These are phyloP conservation scores for Asobara japonica DNA, from an alignment of 1,140 invertebrate genomes.

Conservation along the genomic window DNA sequence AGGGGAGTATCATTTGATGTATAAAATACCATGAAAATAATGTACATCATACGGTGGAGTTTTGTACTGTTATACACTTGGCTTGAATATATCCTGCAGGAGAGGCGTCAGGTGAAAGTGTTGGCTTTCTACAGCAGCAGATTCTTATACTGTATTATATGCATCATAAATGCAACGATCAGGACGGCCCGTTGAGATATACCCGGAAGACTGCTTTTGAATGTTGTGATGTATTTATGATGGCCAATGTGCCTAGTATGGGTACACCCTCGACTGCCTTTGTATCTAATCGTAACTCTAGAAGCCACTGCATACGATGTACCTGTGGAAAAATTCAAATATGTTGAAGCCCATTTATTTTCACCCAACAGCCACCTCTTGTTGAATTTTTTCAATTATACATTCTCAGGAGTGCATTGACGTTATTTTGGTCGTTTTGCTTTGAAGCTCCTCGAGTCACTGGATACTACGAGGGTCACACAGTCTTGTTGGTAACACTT, in stretches of 20 bases:
- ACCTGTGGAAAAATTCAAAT: not conserved
- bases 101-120: slow-evolving; percentile 58
- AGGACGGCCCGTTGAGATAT: slow-evolving; percentile 14
- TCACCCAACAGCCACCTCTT: not conserved
- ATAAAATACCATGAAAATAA: slow-evolving; percentile 34
- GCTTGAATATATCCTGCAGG: slow-evolving; percentile 13
- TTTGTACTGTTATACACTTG: slow-evolving; percentile 8
- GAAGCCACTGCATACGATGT: not conserved
- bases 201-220: slow-evolving; percentile 24
- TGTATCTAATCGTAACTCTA: slow-evolving; percentile 27
- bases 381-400: slow-evolving; percentile 9
- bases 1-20: not conserved
- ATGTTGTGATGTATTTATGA: slow-evolving; percentile 33
- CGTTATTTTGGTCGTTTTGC: slow-evolving; percentile 4
- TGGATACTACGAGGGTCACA: not conserved
- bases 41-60: slow-evolving; percentile 10
- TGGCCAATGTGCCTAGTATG: slow-evolving; percentile 9
- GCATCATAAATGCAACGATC: slow-evolving; percentile 12
- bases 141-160: slow-evolving; percentile 12
- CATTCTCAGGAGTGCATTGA: slow-evolving; percentile 16
- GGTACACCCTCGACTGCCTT: slow-evolving; percentile 7
- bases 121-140: slow-evolving; percentile 59
- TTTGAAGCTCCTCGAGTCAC: slow-evolving; percentile 4
- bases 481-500: not conserved
- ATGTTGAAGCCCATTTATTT: not conserved